Conservation (phyloP, 2,113 vertebrate genomes). For the Ploceus nigricollis region DNA sequence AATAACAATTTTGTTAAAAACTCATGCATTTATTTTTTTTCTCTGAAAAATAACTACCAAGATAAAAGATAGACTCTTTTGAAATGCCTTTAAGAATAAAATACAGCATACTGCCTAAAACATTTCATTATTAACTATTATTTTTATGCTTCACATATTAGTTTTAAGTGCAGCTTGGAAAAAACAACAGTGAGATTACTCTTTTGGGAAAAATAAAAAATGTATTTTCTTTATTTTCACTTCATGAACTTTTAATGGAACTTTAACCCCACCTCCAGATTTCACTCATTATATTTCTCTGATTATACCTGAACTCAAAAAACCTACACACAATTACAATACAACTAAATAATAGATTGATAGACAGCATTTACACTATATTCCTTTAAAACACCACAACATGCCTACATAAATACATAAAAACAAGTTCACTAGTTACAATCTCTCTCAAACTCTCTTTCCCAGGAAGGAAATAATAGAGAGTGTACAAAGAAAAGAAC, state of each 20-base stretch:
- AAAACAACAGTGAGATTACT: background rate
- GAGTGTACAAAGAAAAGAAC: background rate
- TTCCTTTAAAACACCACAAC: background rate
- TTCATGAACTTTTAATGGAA: background rate
- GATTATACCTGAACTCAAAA: background rate
- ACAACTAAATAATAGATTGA: background rate
- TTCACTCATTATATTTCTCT: background rate
- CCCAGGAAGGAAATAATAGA: background rate
- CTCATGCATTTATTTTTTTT: background rate
- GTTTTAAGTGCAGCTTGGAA: background rate
- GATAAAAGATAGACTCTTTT: background rate
- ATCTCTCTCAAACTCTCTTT: background rate
- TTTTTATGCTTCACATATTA: background rate
- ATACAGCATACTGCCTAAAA: background rate
- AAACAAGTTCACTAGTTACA: background rate
- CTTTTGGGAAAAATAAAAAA: background rate
- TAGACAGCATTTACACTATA: background rate
- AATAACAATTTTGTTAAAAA: background rate
- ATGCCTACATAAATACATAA: background rate
- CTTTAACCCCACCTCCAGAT: background rate
- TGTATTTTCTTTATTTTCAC: background rate
- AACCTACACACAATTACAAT: background rate
- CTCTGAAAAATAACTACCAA: background rate
- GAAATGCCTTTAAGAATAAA: background rate
- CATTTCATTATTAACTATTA: background rate